These are phyloP conservation scores for Aurelia sp. DNA, from an alignment of 30 jellyfish, hydroid and myxozoan genomes.

Conservation along the genomic window DNA sequence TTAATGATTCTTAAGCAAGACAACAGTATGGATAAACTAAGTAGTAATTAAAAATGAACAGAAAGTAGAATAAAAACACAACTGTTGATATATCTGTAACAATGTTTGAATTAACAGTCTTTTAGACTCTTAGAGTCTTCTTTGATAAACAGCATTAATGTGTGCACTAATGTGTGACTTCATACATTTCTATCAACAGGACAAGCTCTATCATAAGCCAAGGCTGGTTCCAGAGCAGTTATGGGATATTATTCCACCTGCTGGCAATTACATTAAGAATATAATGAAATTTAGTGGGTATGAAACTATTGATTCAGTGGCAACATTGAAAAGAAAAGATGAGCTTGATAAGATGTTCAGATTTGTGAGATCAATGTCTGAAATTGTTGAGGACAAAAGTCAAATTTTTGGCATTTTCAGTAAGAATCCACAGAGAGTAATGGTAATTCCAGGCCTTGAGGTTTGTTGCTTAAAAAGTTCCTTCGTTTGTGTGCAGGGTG, in stretches of 20 bases:
- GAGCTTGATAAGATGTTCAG: slow-evolving; percentile 27
- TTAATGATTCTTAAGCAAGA: too few species aligned
- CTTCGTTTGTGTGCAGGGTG: background rate
- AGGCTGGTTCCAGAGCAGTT: background rate
- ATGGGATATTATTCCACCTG: slow-evolving; percentile 42
- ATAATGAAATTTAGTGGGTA: slow-evolving; percentile 36
- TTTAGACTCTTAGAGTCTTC: too few species aligned
- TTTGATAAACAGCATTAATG: too few species aligned
- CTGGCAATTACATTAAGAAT: slow-evolving; percentile 19
- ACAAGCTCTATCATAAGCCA: too few species aligned
- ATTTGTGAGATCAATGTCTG: slow-evolving; percentile 42
- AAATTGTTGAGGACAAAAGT: slow-evolving; percentile 45
- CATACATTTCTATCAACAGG: too few species aligned
- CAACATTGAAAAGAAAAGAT: slow-evolving; percentile 2
- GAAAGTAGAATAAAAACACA: too few species aligned
- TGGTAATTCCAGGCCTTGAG: slow-evolving; percentile 42
- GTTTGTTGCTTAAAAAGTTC: slow-evolving; percentile 12
- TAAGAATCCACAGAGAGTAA: slow-evolving; percentile 45
- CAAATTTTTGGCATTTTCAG: slow-evolving; percentile 28
- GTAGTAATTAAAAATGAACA: too few species aligned
- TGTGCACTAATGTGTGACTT: too few species aligned
- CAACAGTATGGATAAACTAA: too few species aligned
- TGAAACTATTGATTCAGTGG: slow-evolving; percentile 25
- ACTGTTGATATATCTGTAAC: too few species aligned
- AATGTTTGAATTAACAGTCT: too few species aligned